These are phyloP conservation scores for Climacteris rufus DNA, from an alignment of 2,113 vertebrate genomes.

Conservation along the genomic window DNA sequence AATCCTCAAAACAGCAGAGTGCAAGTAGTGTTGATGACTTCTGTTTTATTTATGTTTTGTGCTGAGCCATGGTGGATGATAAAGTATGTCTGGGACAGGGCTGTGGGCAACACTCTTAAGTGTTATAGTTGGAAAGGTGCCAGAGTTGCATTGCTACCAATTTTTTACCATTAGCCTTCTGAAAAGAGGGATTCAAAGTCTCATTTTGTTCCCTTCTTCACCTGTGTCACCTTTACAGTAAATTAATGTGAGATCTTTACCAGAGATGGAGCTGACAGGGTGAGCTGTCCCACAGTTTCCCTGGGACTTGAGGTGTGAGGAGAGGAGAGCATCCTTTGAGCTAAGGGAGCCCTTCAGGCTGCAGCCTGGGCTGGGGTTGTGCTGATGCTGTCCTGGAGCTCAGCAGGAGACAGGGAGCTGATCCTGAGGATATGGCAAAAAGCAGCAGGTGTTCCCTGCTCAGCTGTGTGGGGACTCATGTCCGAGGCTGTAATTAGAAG, in stretches of 20 bases:
- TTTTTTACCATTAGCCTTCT: slow-evolving; percentile 28
- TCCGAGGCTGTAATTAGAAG: slow-evolving; percentile 9
- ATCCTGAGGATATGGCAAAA: not conserved
- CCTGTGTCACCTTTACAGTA: not conserved
- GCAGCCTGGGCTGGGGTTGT: not conserved
- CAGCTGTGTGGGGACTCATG: not conserved
- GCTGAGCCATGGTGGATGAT: not conserved
- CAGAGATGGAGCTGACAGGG: not conserved
- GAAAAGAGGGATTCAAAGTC: not conserved
- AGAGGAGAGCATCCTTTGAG: not conserved
- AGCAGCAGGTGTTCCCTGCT: not conserved
- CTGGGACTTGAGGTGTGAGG: not conserved
- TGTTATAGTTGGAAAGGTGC: slow-evolving; percentile 3
- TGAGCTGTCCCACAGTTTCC: not conserved
- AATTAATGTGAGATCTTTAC: slow-evolving; percentile 12
- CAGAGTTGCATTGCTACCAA: not conserved
- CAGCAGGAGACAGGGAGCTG: not conserved
- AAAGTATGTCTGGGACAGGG: not conserved
- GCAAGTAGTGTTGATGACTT: not conserved
- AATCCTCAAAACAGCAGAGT: not conserved
- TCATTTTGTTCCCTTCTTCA: not conserved
- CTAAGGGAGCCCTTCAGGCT: not conserved
- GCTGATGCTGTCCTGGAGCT: not conserved
- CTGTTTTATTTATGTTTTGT: slow-evolving; percentile 45
- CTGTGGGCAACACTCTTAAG: not conserved